Percentiles rank a stretch among this genome's conserved stretches.
Conservation (phyloP, 2,797 vertebrate species). For the Rhabdophis nuchalis region DNA sequence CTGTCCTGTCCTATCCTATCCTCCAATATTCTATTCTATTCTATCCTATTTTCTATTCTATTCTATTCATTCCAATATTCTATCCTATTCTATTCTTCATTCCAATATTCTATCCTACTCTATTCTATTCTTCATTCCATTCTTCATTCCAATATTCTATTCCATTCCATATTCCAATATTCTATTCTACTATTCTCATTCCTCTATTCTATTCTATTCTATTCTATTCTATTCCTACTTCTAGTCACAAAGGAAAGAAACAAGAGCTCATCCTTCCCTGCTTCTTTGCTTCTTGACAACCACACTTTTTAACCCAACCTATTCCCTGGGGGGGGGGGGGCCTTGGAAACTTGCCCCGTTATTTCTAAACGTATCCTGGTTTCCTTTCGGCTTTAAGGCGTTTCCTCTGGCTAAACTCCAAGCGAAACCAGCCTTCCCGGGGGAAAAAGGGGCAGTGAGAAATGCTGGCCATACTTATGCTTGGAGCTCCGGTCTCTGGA, state of each 20-base stretch:
- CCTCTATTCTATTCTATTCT: too few relatives aligned
- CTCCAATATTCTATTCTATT: too few relatives aligned
- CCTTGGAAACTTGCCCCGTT: neutral
- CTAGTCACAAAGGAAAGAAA: neutral
- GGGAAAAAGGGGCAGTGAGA: neutral
- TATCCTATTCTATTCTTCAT: too few relatives aligned
- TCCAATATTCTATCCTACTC: too few relatives aligned
- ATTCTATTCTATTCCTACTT: too few relatives aligned
- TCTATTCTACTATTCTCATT: too few relatives aligned
- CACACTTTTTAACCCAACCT: neutral
- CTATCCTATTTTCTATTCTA: too few relatives aligned
- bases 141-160: neutral
- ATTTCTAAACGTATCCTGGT: neutral
- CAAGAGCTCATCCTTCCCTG: neutral
- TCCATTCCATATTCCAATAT: too few relatives aligned
- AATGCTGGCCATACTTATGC: constrained; percentile 79
- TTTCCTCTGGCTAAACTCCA: neutral
- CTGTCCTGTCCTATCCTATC: too few relatives aligned
- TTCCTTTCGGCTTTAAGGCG: neutral
- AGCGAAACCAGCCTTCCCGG: constrained; percentile 20
- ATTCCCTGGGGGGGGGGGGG: fast-evolving
- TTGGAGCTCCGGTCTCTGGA: constrained; percentile 79
- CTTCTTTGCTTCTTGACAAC: neutral
- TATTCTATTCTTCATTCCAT: too few relatives aligned
- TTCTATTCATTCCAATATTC: too few relatives aligned